A percentile compares a stretch with the other conserved stretches of the same genome.
Evolutionary conservation across 2,888 invertebrate genomes (phyloP).

Genomic region (Psylliodes chrysocephalus): DNA sequence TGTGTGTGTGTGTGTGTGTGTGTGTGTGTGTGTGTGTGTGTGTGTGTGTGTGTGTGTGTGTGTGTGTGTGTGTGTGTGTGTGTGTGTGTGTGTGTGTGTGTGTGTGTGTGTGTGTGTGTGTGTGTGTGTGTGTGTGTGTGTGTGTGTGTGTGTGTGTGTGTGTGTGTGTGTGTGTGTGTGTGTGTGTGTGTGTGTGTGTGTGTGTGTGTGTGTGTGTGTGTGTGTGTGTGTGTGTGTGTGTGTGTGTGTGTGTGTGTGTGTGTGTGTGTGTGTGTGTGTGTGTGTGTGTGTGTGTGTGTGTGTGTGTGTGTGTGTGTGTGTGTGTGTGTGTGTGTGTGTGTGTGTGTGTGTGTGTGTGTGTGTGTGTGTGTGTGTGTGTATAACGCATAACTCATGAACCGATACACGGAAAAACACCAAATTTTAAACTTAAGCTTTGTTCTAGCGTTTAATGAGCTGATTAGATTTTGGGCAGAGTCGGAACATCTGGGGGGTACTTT

Average conservation of each 20-base stretch:
- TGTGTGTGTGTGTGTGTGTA: background rate
- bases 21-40: no score
- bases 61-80: background rate
- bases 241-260: background rate
- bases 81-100: background rate
- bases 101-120: background rate
- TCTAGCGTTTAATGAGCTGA: no score
- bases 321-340: background rate
- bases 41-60: background rate
- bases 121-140: background rate
- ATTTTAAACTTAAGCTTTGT: no score
- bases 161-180: background rate
- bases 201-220: background rate
- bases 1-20: no score
- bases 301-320: background rate
- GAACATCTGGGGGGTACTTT: no score
- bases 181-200: background rate
- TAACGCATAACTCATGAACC: no score
- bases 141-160: background rate
- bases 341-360: background rate
- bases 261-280: background rate
- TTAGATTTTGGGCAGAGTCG: no score
- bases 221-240: background rate
- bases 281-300: background rate
- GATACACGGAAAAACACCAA: no score